Evolutionary conservation across 2,797 vertebrate species (phyloP), one percentile per base, ranked within the genome.

Genomic region (Paramormyrops hopkinsi): DNA sequence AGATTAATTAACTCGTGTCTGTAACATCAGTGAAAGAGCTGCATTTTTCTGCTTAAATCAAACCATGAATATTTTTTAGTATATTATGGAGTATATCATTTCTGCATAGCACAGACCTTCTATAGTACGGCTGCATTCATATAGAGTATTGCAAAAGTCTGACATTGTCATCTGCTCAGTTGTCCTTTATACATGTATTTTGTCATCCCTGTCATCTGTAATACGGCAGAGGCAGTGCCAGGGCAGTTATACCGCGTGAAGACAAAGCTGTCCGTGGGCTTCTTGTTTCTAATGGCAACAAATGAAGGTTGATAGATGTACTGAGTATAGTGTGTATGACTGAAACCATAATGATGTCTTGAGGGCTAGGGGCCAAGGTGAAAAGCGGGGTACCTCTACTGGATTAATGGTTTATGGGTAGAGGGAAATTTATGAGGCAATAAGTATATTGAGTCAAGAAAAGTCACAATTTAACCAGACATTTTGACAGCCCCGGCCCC

Each of bases 401-500:
- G 41, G 59, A 92, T 91, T 91, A 89, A 93, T 91, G 90, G 7
- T 89, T 90, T 90, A 73, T 84, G 50, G 44, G 86, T 87, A 90
- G 76, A 3, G 46, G 89, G 83, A 93, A 88, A 95, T 91, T 92
- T 92, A 92, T 92, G 88, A 89, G 92, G 90, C 88, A 91, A 54
- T 92, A 93, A 91, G 89, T 89, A 93, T 93, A 94, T 73, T 69
- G 90, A 91, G 90, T 92, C 92, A 92, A 90, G 88, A 90, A 54
- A 88, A 89, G 44, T 51, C 44, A 50, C 82, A 85, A 29, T 85
- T 85, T 85, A 85, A 46, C 82, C 46, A 29, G 11, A 85, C 82
- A 51, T 48, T 85, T 85, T 51, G 12, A 85, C 82, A 51, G 12
- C 17, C 41, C 90, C 85, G n/a, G n/a, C 91, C 22, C 25, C 22